A percentile compares a stretch with the other conserved stretches of the same genome.
These are phyloP conservation scores for Schizotus pectinicornis DNA, from an alignment of 2,888 invertebrate genomes.

Conservation along the genomic window DNA sequence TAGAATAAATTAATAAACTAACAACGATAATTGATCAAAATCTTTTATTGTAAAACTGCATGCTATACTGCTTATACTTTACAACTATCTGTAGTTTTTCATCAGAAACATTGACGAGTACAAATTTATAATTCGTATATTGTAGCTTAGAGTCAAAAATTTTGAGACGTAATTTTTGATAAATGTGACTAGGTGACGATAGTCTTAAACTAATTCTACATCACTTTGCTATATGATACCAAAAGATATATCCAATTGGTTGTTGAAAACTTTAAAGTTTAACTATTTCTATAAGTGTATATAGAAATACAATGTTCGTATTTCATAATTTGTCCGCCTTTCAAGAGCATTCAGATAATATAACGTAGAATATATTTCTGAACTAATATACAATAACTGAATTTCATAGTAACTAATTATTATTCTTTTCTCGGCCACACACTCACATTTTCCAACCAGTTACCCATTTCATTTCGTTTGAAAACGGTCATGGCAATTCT, in stretches of 20 bases:
- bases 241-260: constrained; percentile 35
- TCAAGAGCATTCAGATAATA: constrained; percentile 21
- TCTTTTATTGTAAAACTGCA: constrained; percentile 41
- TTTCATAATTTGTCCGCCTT: constrained; percentile 37
- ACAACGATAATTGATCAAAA: constrained; percentile 40
- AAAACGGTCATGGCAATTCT: constrained; percentile 25
- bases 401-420: constrained; percentile 39
- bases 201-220: constrained; percentile 38
- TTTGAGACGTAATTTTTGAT: constrained; percentile 42
- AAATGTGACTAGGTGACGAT: constrained; percentile 39
- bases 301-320: constrained; percentile 41
- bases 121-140: constrained; percentile 41
- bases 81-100: constrained; percentile 40
- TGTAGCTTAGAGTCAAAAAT: constrained; percentile 28
- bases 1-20: constrained; percentile 34
- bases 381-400: constrained; percentile 34
- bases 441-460: background rate
- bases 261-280: constrained; percentile 38
- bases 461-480: constrained; percentile 9
- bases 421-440: constrained; percentile 4
- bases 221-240: constrained; percentile 25
- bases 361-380: constrained; percentile 21
- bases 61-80: constrained; percentile 39
- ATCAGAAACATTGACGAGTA: constrained; percentile 46
- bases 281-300: constrained; percentile 42